Evolutionary conservation across 2,888 invertebrate species (phyloP), one percentile per base, ranked within the genome.

Genomic region (Zaprionus obscuricornis): DNA sequence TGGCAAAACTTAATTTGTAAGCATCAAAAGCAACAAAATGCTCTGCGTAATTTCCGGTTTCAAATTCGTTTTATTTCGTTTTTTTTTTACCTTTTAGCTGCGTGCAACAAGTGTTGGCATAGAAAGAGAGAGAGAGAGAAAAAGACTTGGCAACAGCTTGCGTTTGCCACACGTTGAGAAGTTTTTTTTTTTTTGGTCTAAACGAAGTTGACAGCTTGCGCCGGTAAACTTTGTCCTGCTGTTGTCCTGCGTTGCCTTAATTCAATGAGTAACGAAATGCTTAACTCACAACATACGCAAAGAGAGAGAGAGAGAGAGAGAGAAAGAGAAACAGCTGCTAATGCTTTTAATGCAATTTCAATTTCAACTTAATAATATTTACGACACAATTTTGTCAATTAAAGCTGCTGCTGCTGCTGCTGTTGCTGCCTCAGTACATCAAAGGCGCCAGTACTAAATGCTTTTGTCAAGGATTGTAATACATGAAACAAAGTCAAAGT

Each of bases 341-440:
- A 74, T 81, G 82, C 63, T 56, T 29, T 39, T 85, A 78, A 78
- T 78, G 82, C 57, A 71, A 85, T 78, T 85, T 71, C 59, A 76
- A 81, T 84, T 81, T 59, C 46, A 26, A 37, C 52, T 42, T 79
- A 73, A 83, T 79, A 31, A 39, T 66, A 77, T 79, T 82, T 64
- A 24, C 47, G 36, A 31, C 52, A 43, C 16, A 47, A 8, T 17
- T 11, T 34, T 17, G 33, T 31, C 70, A 67, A 64, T 67, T 69
- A 70, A 33, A 45, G 16, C 39, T 39, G 26, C n/a, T n/a, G 13
- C 18, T 16, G n/a, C 37, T 27, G n/a, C 27, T 17, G 27, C 14
- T 17, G 16, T 29, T 22, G 42, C 29, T n/a, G n/a, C n/a, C n/a
- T n/a, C n/a, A n/a, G n/a, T n/a, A 50, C 67, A 56, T 68, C 68